These are phyloP conservation scores for Dromiciops gliroides DNA, from an alignment of 2,113 vertebrate species.

Conservation along the genomic window DNA sequence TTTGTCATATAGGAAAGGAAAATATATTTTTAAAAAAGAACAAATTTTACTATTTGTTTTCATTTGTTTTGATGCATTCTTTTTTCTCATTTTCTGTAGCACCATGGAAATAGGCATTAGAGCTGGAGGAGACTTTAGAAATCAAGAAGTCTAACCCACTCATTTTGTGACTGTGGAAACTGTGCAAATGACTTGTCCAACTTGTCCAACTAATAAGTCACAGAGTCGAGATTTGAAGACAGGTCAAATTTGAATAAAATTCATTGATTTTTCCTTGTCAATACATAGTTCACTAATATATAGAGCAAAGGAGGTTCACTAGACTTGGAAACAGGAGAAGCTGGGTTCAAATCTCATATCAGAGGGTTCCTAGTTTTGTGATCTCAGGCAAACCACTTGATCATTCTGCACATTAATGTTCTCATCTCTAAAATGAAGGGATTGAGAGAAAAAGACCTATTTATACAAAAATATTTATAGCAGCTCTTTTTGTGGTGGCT, in stretches of 20 bases:
- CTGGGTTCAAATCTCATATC: not conserved
- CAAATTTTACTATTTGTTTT: not conserved
- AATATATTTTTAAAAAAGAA: not conserved
- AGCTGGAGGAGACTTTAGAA: not conserved
- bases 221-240: not conserved
- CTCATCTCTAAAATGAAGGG: not conserved
- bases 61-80: not conserved
- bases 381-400: not conserved
- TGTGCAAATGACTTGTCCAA: not conserved
- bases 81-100: not conserved
- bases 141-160: not conserved
- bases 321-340: not conserved
- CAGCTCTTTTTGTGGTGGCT: no score
- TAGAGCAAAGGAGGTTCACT: not conserved
- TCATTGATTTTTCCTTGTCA: not conserved
- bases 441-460: no score
- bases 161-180: not conserved
- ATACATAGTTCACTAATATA: not conserved
- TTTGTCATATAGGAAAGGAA: constrained; percentile 17
- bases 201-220: not conserved
- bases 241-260: not conserved
- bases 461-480: no score
- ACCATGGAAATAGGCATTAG: not conserved
- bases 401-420: not conserved
- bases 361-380: not conserved